These are phyloP conservation scores for Periphyllus acericola DNA, from an alignment of 2,888 invertebrate genomes.

Conservation along the genomic window DNA sequence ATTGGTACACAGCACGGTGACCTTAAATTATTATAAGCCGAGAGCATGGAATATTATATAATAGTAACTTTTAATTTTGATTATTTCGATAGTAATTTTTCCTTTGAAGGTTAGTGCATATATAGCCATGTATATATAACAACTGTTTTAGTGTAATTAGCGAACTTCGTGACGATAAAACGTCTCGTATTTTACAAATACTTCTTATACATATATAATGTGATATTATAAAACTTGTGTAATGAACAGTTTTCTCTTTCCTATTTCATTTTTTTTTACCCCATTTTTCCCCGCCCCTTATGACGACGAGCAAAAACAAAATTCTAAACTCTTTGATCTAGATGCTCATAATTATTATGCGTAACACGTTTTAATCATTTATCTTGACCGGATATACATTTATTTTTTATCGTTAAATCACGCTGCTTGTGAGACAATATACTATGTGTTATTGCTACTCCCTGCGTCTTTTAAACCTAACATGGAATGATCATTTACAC, in stretches of 20 bases:
- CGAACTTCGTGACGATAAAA: background rate
- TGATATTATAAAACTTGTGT: background rate
- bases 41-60: background rate
- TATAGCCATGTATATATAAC: too few relatives aligned
- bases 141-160: constrained; percentile 22
- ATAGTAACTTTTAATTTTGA: background rate
- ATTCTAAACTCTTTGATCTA: background rate
- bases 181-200: background rate
- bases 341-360: background rate
- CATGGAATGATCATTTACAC: too few relatives aligned
- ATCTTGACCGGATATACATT: too few relatives aligned
- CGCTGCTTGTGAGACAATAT: too few relatives aligned
- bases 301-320: background rate
- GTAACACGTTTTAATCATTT: background rate
- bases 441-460: too few relatives aligned
- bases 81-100: constrained; percentile 13
- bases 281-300: background rate
- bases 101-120: background rate
- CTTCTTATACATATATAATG: too few relatives aligned
- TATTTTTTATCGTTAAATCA: too few relatives aligned
- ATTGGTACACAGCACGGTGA: constrained; percentile 17
- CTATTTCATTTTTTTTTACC: too few relatives aligned
- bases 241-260: background rate
- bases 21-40: constrained; percentile 8
- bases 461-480: too few relatives aligned